These are phyloP conservation scores for Phasia obesa DNA, from an alignment of 2,888 invertebrate genomes.

Conservation along the genomic window DNA sequence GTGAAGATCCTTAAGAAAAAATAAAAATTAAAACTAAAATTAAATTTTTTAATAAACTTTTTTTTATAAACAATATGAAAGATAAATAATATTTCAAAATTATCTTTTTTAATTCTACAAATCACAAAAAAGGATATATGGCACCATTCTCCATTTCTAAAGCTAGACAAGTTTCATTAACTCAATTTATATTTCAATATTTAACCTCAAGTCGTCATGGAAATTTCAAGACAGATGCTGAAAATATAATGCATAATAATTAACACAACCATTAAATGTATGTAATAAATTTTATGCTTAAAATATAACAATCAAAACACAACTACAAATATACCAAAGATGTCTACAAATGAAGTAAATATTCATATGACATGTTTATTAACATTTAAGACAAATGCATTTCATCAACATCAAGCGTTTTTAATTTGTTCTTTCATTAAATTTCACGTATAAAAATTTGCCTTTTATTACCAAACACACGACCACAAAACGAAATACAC, in stretches of 20 bases:
- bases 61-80: too few relatives aligned
- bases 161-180: background rate
- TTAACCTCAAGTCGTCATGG: constrained; percentile 26
- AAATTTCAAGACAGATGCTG: constrained; percentile 37
- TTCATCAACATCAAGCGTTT: constrained; percentile 63
- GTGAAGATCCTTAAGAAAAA: too few relatives aligned
- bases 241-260: constrained; percentile 75
- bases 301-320: constrained; percentile 63
- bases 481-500: constrained; percentile 40
- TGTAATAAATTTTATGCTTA: constrained; percentile 63
- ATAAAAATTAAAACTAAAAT: too few relatives aligned
- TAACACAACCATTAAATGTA: constrained; percentile 75
- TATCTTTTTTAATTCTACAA: too few relatives aligned
- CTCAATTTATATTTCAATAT: background rate
- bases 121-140: too few relatives aligned
- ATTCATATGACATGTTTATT: constrained; percentile 60
- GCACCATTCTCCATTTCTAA: background rate
- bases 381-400: constrained; percentile 67
- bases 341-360: constrained; percentile 27
- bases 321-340: background rate
- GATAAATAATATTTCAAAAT: too few relatives aligned
- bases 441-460: constrained; percentile 43
- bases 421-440: constrained; percentile 51
- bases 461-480: constrained; percentile 48
- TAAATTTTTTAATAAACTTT: too few relatives aligned